These are phyloP conservation scores for Oreochromis niloticus DNA, from an alignment of 2,113 vertebrate species.

Conservation along the genomic window DNA sequence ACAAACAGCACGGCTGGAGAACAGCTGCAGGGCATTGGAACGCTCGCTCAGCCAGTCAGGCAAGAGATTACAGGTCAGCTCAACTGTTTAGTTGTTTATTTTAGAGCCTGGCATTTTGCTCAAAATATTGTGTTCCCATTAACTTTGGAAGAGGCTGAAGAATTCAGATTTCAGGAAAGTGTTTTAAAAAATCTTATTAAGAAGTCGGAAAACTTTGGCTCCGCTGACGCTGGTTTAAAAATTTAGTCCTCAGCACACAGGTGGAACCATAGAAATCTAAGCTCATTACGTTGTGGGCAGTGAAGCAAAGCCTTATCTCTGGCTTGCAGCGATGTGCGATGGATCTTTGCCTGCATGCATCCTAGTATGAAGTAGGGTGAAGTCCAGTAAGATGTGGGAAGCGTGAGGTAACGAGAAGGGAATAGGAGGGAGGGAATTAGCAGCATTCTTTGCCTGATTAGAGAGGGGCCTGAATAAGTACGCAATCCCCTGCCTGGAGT, in stretches of 20 bases:
- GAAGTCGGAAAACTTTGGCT: neutral
- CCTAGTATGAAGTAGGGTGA: neutral
- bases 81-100: neutral
- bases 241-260: neutral
- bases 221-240: neutral
- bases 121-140: neutral
- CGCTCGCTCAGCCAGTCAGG: conserved; percentile 85
- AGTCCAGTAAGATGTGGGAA: conserved; percentile 24
- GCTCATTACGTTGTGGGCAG: conserved; percentile 42
- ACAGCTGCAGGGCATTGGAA: conserved; percentile 86
- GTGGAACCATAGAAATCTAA: conserved; percentile 31
- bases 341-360: conserved; percentile 7
- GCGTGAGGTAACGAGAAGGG: conserved; percentile 38
- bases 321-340: conserved; percentile 11
- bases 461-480: conserved; percentile 28
- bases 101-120: neutral
- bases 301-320: conserved; percentile 35
- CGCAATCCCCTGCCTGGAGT: conserved; percentile 26
- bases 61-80: conserved; percentile 81
- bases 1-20: conserved; percentile 84
- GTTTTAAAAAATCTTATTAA: neutral
- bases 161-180: neutral
- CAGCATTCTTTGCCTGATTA: conserved; percentile 57
- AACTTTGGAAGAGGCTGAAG: neutral
- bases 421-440: conserved; percentile 22